A percentile compares a stretch with the other conserved stretches of the same genome.
phyloP scores from a whole-genome alignment of 2,888 invertebrate genomes.

The Nemurella pictetii region DNA sequence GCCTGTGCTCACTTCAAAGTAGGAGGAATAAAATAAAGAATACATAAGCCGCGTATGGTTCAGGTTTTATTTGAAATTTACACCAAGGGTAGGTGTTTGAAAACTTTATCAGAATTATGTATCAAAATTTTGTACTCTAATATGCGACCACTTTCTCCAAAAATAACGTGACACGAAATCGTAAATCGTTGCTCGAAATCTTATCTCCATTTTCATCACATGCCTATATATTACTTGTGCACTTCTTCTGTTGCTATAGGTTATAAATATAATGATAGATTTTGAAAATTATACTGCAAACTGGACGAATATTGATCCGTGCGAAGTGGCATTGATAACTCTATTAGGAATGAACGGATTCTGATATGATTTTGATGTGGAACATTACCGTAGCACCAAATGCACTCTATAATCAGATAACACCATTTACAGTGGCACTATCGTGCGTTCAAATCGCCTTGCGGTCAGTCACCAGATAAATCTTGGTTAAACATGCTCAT shows the following conservation, averaged over 20 bases:
- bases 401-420: neutral
- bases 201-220: neutral
- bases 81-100: neutral
- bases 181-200: slow-evolving; percentile 5
- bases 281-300: neutral
- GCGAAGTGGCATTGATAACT: neutral
- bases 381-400: neutral
- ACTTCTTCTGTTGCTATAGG: neutral
- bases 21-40: neutral
- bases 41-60: neutral
- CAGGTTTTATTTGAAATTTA: neutral
- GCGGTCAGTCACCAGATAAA: neutral
- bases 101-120: neutral
- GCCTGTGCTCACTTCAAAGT: neutral
- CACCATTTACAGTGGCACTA: neutral
- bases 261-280: neutral
- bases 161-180: slow-evolving; percentile 1
- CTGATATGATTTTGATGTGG: neutral
- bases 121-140: neutral
- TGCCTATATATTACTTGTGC: neutral
- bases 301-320: neutral
- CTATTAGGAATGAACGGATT: neutral
- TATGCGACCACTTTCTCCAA: neutral
- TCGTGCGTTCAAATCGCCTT: neutral
- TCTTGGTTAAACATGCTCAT: neutral